Evolutionary conservation across 2,888 invertebrate species (phyloP).

Genomic region (Pilophorus perplexus): DNA sequence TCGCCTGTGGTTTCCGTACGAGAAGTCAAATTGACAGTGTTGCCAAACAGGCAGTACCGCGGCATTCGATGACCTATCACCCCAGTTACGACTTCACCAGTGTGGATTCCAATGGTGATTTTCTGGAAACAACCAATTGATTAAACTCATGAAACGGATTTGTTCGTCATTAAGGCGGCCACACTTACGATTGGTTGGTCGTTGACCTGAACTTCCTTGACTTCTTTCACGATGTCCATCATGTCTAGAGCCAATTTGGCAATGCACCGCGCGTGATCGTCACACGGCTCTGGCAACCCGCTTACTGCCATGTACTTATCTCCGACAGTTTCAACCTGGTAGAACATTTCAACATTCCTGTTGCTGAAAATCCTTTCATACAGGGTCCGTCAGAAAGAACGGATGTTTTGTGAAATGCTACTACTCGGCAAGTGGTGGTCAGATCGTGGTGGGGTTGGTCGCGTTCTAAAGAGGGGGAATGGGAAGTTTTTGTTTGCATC

Average conservation of each 20-base stretch:
- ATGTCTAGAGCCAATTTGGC: constrained; percentile 86
- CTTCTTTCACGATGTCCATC: constrained; percentile 88
- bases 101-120: constrained; percentile 91
- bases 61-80: constrained; percentile 94
- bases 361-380: too few species aligned
- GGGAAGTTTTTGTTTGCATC: too few species aligned
- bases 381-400: too few species aligned
- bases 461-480: too few species aligned
- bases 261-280: constrained; percentile 86
- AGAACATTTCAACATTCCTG: too few species aligned
- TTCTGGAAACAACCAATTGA: constrained; percentile 68
- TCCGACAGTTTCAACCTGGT: constrained; percentile 92
- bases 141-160: too few species aligned
- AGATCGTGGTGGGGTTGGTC: too few species aligned
- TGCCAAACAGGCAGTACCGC: constrained; percentile 87
- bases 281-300: constrained; percentile 87
- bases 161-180: too few species aligned
- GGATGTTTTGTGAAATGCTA: too few species aligned
- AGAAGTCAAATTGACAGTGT: constrained; percentile 90
- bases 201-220: constrained; percentile 75
- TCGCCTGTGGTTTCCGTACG: constrained; percentile 90
- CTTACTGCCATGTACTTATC: constrained; percentile 98
- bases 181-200: constrained; percentile 28
- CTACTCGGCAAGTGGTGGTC: too few species aligned
- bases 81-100: constrained; percentile 91